Evolutionary conservation across 2,888 invertebrate species (phyloP), one percentile per base, ranked within the genome.

Genomic region (Archips xylosteana): DNA sequence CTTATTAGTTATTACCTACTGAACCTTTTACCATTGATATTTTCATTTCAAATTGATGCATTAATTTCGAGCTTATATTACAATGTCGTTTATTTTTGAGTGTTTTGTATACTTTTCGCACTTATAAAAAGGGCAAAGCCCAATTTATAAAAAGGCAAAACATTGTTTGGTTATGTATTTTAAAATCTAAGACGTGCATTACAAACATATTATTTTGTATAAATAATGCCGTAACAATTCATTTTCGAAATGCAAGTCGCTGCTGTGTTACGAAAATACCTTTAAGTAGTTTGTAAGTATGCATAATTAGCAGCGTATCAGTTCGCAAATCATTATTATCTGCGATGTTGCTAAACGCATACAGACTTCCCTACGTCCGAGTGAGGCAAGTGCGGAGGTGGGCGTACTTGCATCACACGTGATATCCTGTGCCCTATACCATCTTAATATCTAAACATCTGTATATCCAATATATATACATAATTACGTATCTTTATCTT

Each of bases 241-340:
- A 39, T 65, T 67, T 71, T 45, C 39, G 59, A 71, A 71, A 64
- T 45, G 45, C 42, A 59, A 42, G 23, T 15, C n/a, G 54, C 60
- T 60, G 65, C 45, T 63, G 66, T 15, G 32, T 73, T 69, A 71
- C 67, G 57, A 66, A 66, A 74, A 59, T 63, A 34, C 61, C 15
- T 15, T 60, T 60, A 15, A 34, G 59, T 12, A 39, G 63, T 73
- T 49, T 34, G 65, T 74, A 15, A 66, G 62, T 66, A 57, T 69
- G 66, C 75, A 70, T 77, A 78, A 76, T 78, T 75, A 79, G 71
- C 70, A 74, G 76, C 77, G 77, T 83, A 86, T 88, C 82, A 83
- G 78, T 65, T 75, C 75, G 81, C 85, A 81, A 84, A 85, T 86
- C 80, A 82, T 75, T 79, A 75, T 78, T 84, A 87, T 82, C 81